Evolutionary conservation across 2,797 vertebrate species (phyloP), one percentile per base, ranked within the genome.

Genomic region (Myotis daubentonii): DNA sequence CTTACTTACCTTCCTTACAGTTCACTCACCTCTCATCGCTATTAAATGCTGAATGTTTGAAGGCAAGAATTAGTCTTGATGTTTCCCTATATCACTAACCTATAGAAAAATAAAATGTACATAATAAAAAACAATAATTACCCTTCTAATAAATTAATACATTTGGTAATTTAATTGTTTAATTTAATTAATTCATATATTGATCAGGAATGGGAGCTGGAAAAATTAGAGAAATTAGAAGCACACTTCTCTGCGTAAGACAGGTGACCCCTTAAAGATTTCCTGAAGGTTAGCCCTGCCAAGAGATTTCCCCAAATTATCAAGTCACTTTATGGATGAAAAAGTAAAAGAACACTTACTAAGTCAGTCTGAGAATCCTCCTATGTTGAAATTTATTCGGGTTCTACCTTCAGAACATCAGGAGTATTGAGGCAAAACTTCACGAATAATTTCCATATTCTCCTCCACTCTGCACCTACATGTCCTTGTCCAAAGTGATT

Each of bases 161-260:
- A 65, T 33, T 81, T 65, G 62, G 11, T 81, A 81, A 81, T 17
- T 65, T n/a, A n/a, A 82, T 47, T 65, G 47, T 65, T 65, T 15
- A 2, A 65, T 65, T 68, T 70, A 89, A 74, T 62, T 71, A 53
- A 92, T 88, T 75, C 25, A 71, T 89, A 79, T 92, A 60, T 83
- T 65, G 72, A 12, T 78, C 22, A n/a, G 22, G 22, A 80, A 36
- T 7, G 15, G 51, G 13, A 74, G 0, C 5, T 89, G 53, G 81
- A 22, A 76, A 92, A 78, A 68, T 91, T 36, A 74, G 11, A 19
- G 33, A 81, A 91, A 70, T 88, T 65, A 88, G 41, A 78, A 95
- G 38, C 28, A 82, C 57, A 66, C 23, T 44, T 38, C 36, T 30
- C 75, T 17, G 23, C 6, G 30, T 36, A 70, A 91, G 62, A 80